Base-by-base conservation (phyloP, 2,113 vertebrate genomes). In the Silurus asotus region DNA sequence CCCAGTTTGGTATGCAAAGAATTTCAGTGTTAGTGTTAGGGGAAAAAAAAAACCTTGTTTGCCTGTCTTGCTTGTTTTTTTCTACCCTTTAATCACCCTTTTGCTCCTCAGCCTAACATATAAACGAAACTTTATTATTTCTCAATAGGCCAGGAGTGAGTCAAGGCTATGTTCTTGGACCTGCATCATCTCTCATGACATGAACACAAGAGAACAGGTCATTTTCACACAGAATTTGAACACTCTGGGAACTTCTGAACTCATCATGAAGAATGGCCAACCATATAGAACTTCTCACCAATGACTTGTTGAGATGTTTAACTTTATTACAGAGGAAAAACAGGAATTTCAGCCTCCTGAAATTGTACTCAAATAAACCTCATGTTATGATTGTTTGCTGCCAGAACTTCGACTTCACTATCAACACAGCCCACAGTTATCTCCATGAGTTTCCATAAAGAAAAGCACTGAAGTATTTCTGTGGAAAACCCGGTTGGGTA, bases 21-120 rank as follows among this genome's bases (percentile, higher is more conserved):
- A 97, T 97, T 95, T 91, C 90, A 91, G 89, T 95, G 95, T 96
- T 96, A 96, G 91, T 93, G 93, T 94, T 95, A 92, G 90, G 93
- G 92, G 90, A 93, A 94, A 93, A 89, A n/a, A n/a, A 37, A 37
- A 67, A 23, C 89, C 89, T 89, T 88, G 89, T 91, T 90, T 92
- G 77, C 82, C 83, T 65, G 81, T 83, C 86, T 78, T 49, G 2
- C 62, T 65, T 10, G 25, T 8, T 75, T 8, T 83, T 59, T 14
- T 69, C 59, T 77, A 3, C 19, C 28, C 65, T 81, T 23, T 82
- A 20, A 74, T 58, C 62, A 8, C 56, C 79, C 77, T 79, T 15
- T 85, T 58, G 45, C 45, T 59, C 82, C 69, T 80, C 65, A 59
- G 59, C 19, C 17, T 81, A 25, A 67, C 48, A 28, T 61, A 62